Evolutionary conservation across 2,797 vertebrate genomes (phyloP).

Genomic region (Natrix natrix): DNA sequence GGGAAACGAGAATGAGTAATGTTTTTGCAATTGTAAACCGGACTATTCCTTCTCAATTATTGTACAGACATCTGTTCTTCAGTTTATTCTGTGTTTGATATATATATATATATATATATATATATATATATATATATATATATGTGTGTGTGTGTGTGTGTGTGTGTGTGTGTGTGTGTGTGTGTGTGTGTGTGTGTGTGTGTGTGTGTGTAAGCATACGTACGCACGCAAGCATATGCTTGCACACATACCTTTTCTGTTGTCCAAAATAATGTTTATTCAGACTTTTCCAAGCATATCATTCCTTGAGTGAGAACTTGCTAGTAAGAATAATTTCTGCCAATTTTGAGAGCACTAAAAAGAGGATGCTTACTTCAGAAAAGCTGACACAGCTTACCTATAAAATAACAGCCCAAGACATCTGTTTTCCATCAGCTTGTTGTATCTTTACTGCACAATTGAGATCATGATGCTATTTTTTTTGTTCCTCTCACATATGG

Average conservation of each 20-base stretch:
- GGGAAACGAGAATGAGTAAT: not conserved
- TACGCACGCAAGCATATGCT: not conserved
- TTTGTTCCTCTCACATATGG: constrained; percentile 18
- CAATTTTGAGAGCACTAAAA: constrained; percentile 34
- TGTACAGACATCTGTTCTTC: not conserved
- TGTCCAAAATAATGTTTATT: constrained; percentile 5
- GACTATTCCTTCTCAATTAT: not conserved
- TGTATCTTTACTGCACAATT: constrained; percentile 63
- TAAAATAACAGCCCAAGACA: constrained; percentile 37
- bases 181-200: no score
- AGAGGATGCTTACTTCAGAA: constrained; percentile 40
- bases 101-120: no score
- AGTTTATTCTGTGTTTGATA: not conserved
- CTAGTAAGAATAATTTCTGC: constrained; percentile 23
- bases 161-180: no score
- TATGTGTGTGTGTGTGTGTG: no score
- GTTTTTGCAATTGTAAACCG: not conserved
- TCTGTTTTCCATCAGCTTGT: constrained; percentile 66
- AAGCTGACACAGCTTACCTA: constrained; percentile 52
- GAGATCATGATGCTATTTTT: constrained; percentile 54
- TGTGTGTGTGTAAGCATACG: no score
- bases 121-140: no score
- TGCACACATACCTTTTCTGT: not conserved
- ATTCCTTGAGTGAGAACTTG: constrained; percentile 4
- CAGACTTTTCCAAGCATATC: constrained; percentile 31